Evolutionary conservation across 2,113 vertebrate species (phyloP).

Genomic region (Cricetomys ansorgei): DNA sequence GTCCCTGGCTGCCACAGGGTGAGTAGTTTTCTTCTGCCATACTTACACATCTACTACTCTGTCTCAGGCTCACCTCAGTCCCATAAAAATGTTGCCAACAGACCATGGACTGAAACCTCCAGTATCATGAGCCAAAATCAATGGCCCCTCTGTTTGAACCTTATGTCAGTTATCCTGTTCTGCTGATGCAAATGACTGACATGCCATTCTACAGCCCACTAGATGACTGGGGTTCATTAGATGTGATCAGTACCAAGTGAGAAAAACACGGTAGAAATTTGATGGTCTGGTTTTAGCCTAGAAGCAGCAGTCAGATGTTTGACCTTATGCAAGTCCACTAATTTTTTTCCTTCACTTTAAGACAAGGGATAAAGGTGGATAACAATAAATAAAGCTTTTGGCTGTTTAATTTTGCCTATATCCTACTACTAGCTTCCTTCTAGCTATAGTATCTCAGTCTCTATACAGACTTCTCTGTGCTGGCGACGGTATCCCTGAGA

Average conservation of each 20-base stretch:
- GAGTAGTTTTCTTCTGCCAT: not conserved
- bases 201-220: not conserved
- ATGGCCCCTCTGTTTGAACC: not conserved
- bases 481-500: not conserved
- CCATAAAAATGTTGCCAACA: not conserved
- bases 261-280: not conserved
- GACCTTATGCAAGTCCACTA: not conserved
- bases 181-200: not conserved
- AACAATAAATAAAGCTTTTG: not conserved
- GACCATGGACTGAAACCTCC: not conserved
- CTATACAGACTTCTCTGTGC: not conserved
- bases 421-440: not conserved
- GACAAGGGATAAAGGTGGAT: not conserved
- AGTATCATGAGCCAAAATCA: not conserved
- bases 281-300: not conserved
- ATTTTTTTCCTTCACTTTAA: conserved; percentile 45
- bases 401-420: conserved; percentile 18
- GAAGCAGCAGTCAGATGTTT: not conserved
- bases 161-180: not conserved
- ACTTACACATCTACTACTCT: not conserved
- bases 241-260: not conserved
- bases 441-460: not conserved
- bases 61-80: not conserved
- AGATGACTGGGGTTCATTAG: not conserved
- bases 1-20: not conserved